phyloP scores from a whole-genome alignment of 2,797 vertebrate species.

The Sebastes ruberrimus region DNA sequence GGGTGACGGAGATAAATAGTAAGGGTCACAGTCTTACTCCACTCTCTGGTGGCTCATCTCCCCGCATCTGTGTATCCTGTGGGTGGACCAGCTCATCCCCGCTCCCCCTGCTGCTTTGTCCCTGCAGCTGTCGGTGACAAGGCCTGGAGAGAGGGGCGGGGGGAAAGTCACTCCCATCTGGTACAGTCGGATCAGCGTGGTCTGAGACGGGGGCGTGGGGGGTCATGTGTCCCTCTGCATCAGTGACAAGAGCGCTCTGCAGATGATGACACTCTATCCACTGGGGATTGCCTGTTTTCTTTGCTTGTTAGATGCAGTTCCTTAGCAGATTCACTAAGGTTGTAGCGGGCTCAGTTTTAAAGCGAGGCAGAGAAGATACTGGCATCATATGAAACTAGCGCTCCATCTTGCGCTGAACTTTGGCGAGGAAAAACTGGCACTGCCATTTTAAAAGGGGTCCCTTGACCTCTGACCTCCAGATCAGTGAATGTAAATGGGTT shows the following conservation, averaged over 20 bases:
- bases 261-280: slow-evolving; percentile 55
- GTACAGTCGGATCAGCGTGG: slow-evolving; percentile 77
- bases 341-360: too few relatives aligned
- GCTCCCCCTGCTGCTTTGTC: slow-evolving; percentile 36
- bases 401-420: too few relatives aligned
- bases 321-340: neutral
- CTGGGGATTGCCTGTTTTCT: slow-evolving; percentile 31
- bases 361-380: too few relatives aligned
- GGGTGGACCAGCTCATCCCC: slow-evolving; percentile 52
- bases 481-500: too few relatives aligned
- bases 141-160: slow-evolving; percentile 63
- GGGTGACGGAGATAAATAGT: slow-evolving; percentile 33
- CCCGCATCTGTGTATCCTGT: slow-evolving; percentile 42
- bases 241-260: slow-evolving; percentile 57
- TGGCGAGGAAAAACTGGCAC: too few relatives aligned
- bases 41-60: slow-evolving; percentile 54
- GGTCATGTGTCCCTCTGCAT: slow-evolving; percentile 75
- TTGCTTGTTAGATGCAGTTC: neutral
- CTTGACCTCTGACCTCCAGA: too few relatives aligned
- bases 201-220: slow-evolving; percentile 58
- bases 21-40: slow-evolving; percentile 47
- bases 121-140: slow-evolving; percentile 71
- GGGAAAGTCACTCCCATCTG: slow-evolving; percentile 82
- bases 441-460: too few relatives aligned
- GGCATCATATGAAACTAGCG: too few relatives aligned